Base-by-base conservation (phyloP, 2,113 vertebrate species). In the Narcine bancroftii region DNA sequence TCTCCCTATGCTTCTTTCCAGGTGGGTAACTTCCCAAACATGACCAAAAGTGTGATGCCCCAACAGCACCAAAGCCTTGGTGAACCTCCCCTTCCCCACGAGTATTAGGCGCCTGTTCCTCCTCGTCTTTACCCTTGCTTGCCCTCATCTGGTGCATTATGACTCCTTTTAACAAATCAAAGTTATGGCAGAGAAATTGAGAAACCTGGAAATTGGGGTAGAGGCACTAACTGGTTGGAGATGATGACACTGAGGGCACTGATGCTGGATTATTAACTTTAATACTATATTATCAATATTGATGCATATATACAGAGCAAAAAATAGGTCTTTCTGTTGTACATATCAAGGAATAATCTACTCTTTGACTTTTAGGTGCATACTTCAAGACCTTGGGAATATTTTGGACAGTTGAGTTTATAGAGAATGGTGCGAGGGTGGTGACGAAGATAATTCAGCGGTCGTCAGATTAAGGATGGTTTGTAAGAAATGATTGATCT, bases 391-490 rank as follows among this genome's bases (percentile, higher is more conserved):
- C 21, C 15, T 47, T 79, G 19, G 21, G 6, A 50, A 6, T 47
- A 21, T 50, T 79, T 79, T 79, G 76, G 76, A 79, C 76, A 47
- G 45, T 26, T 79, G 76, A 79, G 6, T 50, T 79, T 79, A 79
- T 45, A n/a, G 36, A 77, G 75, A 19, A 42, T 42, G 24, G 21
- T 42, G 26, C 39, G 73, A 76, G 47, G 19, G 19, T 21, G 45
- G 42, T 47, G 75, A 47, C 6, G 7, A 45, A 19, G 19, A 79
- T 45, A 47, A 79, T 47, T 21, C 42, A 79, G 2, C 26, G 21
- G 21, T 79, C 21, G 73, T 45, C 42, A 47, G 4, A 45, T 79
- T 45, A 47, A 45, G 42, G 76, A 47, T 6, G 42, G 45, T 45
- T 45, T 47, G 60, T 63, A 2, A 11, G 60, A 63, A 63, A 63